Evolutionary conservation across 2,797 vertebrate species (phyloP).

Genomic region (Rhinatrema bivittatum): DNA sequence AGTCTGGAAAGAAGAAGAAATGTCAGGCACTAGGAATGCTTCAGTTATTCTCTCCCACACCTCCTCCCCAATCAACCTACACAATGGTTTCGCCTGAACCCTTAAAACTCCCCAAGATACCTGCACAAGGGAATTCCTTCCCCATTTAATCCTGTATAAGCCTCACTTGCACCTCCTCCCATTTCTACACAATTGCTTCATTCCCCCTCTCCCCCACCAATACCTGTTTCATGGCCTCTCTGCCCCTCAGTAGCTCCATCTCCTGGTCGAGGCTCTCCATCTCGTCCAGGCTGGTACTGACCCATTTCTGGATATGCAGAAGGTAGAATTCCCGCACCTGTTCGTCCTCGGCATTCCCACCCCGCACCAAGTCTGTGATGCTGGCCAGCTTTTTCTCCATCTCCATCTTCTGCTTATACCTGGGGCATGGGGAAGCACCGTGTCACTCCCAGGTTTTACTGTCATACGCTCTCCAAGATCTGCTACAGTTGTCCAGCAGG

Average conservation of each 20-base stretch:
- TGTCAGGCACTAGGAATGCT: conserved; percentile 8
- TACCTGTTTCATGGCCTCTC: conserved; percentile 60
- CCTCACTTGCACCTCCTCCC: no score
- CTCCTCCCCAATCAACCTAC: neutral
- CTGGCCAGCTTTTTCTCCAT: conserved; percentile 69
- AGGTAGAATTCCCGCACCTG: conserved; percentile 73
- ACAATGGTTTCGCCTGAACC: no score
- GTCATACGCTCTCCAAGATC: no score
- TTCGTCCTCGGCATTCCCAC: conserved; percentile 76
- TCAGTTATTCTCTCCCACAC: neutral
- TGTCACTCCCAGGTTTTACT: no score
- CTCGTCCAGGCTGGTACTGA: conserved; percentile 75
- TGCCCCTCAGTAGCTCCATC: conserved; percentile 67
- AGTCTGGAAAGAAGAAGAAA: conserved; percentile 33
- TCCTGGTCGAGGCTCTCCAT: conserved; percentile 86
- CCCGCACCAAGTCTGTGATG: conserved; percentile 58
- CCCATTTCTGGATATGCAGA: conserved; percentile 75
- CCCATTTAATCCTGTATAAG: conserved; percentile 3
- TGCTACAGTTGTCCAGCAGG: no score
- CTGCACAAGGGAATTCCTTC: no score
- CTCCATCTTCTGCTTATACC: conserved; percentile 83
- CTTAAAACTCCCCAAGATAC: no score
- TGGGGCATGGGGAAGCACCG: conserved; percentile 32
- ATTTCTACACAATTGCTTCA: no score
- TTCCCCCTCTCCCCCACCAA: no score